Conservation (phyloP, 2,888 invertebrate species). For the Metallyticus violacea region DNA sequence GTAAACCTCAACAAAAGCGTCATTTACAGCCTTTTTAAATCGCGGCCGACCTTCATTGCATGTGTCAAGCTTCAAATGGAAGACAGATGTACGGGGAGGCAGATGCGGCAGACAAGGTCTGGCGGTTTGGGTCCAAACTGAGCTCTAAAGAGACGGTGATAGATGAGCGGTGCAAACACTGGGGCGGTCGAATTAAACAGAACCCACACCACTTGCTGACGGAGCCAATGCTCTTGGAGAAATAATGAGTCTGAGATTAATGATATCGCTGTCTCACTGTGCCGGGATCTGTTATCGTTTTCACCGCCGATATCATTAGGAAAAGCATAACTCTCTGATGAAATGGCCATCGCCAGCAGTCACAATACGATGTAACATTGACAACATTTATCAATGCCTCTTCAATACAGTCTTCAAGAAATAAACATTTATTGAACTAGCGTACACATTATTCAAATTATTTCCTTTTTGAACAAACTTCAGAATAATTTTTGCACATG, state of each 20-base stretch:
- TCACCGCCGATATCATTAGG: background rate
- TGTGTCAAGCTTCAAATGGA: background rate
- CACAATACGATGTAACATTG: background rate
- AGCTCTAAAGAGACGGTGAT: conserved; percentile 19
- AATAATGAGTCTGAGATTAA: conserved; percentile 30
- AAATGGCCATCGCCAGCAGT: no score
- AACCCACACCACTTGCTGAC: background rate
- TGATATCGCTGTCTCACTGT: conserved; percentile 12
- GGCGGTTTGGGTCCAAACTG: background rate
- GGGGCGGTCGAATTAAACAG: conserved; percentile 9
- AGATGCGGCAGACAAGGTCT: background rate
- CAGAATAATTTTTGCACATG: no score
- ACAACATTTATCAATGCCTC: background rate
- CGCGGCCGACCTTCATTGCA: no score
- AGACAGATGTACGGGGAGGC: background rate
- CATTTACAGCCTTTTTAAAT: background rate
- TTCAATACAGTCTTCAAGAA: no score
- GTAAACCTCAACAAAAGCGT: background rate
- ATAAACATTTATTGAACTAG: no score
- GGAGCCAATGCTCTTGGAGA: background rate
- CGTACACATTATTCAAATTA: no score
- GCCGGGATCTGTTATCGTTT: background rate
- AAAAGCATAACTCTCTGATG: background rate
- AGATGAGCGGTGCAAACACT: conserved; percentile 19
- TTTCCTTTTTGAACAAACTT: no score